Conservation (phyloP, 2,888 invertebrate species). For the Cantharis rustica region DNA sequence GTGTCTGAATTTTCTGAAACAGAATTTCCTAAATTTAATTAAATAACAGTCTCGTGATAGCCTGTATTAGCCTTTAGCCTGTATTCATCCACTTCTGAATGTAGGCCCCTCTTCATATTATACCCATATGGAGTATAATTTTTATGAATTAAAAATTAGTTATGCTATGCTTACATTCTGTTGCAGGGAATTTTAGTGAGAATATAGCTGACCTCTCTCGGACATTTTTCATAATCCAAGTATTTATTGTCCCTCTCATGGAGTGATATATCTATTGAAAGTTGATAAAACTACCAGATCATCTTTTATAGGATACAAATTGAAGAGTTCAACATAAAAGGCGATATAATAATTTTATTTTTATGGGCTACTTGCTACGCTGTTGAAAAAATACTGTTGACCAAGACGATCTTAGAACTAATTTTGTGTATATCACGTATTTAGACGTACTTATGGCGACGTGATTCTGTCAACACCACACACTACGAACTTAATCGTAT, state of each 20-base stretch:
- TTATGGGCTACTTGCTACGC: background rate
- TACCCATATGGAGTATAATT: no score
- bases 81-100: no score
- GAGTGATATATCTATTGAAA: background rate
- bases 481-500: background rate
- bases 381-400: background rate
- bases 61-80: no score
- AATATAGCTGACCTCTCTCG: background rate
- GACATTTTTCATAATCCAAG: background rate
- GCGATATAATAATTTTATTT: background rate
- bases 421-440: background rate
- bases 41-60: no score
- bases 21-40: no score
- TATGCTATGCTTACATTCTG: no score
- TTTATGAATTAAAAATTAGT: no score
- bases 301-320: background rate
- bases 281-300: background rate
- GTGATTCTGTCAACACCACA: background rate
- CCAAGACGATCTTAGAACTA: background rate
- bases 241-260: background rate
- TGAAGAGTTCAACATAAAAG: background rate
- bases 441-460: background rate
- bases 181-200: background rate
- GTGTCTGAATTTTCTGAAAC: no score
- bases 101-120: no score